These are phyloP conservation scores for Bombus haemorrhoidalis DNA, from an alignment of 1,140 invertebrate genomes.

Conservation along the genomic window DNA sequence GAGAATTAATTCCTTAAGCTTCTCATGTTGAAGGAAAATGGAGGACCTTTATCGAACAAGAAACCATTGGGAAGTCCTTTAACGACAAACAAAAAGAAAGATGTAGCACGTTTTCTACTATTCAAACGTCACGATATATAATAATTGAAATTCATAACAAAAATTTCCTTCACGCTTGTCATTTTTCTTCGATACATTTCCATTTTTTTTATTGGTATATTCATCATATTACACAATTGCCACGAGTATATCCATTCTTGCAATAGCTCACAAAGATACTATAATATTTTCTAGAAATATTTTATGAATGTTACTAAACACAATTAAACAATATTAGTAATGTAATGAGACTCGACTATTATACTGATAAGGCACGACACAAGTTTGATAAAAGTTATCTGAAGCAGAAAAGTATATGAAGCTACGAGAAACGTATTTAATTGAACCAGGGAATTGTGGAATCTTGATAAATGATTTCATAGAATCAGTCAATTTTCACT, in stretches of 20 bases:
- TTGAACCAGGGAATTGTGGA: not conserved
- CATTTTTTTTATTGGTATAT: not conserved
- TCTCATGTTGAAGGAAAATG: not conserved
- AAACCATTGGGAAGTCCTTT: not conserved
- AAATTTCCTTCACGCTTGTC: not conserved
- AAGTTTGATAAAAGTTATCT: no score
- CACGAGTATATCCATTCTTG: no score
- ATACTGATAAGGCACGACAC: not conserved
- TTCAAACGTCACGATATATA: not conserved
- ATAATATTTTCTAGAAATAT: no score
- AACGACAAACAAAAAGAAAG: no score
- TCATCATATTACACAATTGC: not conserved
- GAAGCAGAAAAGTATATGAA: no score
- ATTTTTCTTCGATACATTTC: not conserved
- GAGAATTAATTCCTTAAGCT: conserved; percentile 58
- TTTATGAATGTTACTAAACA: no score
- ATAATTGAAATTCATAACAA: no score
- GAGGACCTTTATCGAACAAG: not conserved
- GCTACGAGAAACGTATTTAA: not conserved
- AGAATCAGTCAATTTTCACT: not conserved
- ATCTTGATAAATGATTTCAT: not conserved
- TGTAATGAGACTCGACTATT: no score
- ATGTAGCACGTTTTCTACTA: no score
- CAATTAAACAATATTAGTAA: no score
- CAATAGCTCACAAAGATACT: no score